Percentiles rank a stretch among this genome's conserved stretches.
These are phyloP conservation scores for Candidula unifasciata DNA, from an alignment of 2,888 invertebrate genomes.

Conservation along the genomic window DNA sequence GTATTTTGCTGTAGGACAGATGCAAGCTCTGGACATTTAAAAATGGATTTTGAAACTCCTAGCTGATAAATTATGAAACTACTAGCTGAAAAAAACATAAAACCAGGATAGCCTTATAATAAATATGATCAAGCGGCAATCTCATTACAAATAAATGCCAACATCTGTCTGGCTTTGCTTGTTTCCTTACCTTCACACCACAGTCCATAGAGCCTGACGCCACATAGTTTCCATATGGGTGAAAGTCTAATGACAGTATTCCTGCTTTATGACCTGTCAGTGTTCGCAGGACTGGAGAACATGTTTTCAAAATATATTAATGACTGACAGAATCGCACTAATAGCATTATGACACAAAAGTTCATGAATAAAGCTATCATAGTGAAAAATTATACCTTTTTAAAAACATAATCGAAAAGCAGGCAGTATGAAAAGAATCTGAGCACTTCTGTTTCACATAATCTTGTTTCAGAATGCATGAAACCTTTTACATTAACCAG, in stretches of 20 bases:
- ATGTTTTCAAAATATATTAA: not conserved
- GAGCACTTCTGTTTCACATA: no score
- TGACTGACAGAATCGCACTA: not conserved
- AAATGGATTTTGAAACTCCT: no score
- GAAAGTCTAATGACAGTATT: constrained; percentile 93
- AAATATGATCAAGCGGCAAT: not conserved
- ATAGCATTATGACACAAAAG: no score
- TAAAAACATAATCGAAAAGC: no score
- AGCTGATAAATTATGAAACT: no score
- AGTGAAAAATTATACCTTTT: no score
- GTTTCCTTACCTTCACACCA: constrained; percentile 84
- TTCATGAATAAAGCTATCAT: no score
- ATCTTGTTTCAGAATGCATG: no score
- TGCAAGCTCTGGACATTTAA: no score
- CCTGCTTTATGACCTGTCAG: constrained; percentile 92
- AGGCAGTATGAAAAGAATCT: no score
- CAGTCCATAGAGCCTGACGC: constrained; percentile 96
- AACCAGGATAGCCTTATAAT: not conserved
- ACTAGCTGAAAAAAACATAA: not conserved
- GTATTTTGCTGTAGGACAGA: no score
- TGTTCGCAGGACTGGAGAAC: constrained; percentile 85
- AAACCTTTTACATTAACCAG: no score
- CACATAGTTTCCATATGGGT: constrained; percentile 95
- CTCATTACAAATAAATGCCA: not conserved
- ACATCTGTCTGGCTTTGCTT: constrained; percentile 3